Percentiles rank a stretch among this genome's conserved stretches.
Conservation (phyloP, 23 tunicate species). For the Styela clava region DNA sequence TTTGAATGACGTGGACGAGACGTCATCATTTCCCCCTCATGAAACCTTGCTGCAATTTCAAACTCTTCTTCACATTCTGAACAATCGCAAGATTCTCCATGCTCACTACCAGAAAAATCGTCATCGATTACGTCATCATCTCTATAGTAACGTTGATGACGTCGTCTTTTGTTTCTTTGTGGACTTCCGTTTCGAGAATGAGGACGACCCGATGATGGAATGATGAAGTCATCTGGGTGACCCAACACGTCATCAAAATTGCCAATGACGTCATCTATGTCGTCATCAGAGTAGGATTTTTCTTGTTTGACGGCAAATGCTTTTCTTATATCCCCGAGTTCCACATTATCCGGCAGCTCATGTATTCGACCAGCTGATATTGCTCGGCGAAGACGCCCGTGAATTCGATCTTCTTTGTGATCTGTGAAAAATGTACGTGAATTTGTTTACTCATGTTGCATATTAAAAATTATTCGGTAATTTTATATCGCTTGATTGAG, state of each 20-base stretch:
- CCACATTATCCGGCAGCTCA: slow-evolving; percentile 24
- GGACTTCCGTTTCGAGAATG: background rate
- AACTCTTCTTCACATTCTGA: slow-evolving; percentile 16
- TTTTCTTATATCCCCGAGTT: slow-evolving; percentile 28
- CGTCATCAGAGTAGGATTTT: slow-evolving; percentile 16
- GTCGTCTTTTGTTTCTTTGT: background rate
- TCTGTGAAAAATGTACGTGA: background rate
- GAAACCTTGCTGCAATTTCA: slow-evolving; percentile 6
- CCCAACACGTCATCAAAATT: background rate
- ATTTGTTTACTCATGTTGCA: too few species aligned
- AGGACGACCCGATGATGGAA: slow-evolving; percentile 13
- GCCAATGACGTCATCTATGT: background rate
- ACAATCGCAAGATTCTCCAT: slow-evolving; percentile 22
- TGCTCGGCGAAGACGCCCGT: background rate
- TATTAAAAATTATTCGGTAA: too few species aligned
- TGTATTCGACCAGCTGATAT: slow-evolving; percentile 8
- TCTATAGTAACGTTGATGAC: slow-evolving; percentile 2
- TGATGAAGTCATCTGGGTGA: background rate
- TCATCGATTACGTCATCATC: background rate
- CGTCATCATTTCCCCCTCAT: slow-evolving; percentile 5
- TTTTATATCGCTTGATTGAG: too few species aligned
- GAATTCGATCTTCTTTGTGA: background rate
- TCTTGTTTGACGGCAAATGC: background rate
- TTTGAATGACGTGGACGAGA: background rate
- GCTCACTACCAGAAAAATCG: slow-evolving; percentile 1